These are phyloP conservation scores for Xanthorhoe designata DNA, from an alignment of 2,888 invertebrate species.

Conservation along the genomic window DNA sequence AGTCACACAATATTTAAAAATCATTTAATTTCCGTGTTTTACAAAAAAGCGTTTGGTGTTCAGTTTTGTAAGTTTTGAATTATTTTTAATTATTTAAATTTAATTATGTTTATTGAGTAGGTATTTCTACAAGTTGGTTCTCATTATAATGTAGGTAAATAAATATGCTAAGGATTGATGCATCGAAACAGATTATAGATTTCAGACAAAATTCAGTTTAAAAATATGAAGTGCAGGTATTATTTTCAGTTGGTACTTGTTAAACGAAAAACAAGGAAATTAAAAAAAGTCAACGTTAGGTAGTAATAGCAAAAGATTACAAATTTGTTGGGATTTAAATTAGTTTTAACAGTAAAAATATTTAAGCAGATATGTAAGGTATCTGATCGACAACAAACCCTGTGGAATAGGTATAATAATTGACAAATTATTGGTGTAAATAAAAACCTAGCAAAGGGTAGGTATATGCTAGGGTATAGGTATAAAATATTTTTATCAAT, in stretches of 20 bases:
- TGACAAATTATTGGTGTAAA: conserved; percentile 81
- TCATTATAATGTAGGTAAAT: conserved; percentile 15
- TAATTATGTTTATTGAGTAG: conserved; percentile 4
- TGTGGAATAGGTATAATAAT: conserved; percentile 75
- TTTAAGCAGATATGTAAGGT: conserved; percentile 58
- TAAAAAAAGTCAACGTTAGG: not conserved
- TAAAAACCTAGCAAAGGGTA: conserved; percentile 62
- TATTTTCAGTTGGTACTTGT: not conserved
- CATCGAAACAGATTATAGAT: conserved; percentile 13
- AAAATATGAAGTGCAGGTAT: not conserved
- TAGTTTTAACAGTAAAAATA: not conserved
- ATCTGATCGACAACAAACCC: conserved; percentile 77
- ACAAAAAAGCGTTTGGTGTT: conserved; percentile 21
- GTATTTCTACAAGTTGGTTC: conserved; percentile 28
- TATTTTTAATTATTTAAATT: conserved; percentile 11
- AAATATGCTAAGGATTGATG: conserved; percentile 10
- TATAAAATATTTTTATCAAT: conserved; percentile 43
- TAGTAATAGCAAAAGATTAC: not conserved
- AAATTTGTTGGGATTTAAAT: not conserved
- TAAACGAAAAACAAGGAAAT: not conserved
- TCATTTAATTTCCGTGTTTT: conserved; percentile 13
- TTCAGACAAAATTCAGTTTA: conserved; percentile 2
- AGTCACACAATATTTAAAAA: conserved; percentile 19
- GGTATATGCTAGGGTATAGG: conserved; percentile 56
- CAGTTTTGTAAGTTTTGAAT: conserved; percentile 14